phyloP scores from a whole-genome alignment of 2,797 vertebrate genomes.

The Schizothorax lantsangensis region DNA sequence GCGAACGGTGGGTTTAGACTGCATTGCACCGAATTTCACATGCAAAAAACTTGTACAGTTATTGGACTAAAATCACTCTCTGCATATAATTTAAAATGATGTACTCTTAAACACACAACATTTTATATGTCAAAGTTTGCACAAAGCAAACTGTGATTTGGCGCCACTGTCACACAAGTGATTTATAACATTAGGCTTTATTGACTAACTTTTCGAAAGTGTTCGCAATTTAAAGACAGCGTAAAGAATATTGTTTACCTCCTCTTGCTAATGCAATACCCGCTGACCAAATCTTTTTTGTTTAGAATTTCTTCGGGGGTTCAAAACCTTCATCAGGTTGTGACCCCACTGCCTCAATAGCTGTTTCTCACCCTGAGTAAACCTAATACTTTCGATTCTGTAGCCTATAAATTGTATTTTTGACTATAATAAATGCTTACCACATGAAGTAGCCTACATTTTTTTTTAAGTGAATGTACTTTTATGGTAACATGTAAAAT shows the following conservation, averaged over 20 bases:
- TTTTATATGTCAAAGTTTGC: background rate
- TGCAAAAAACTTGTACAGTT: background rate
- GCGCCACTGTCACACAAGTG: background rate
- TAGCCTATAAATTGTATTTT: background rate
- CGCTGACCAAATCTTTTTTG: background rate
- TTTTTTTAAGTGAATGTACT: background rate
- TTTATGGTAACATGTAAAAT: background rate
- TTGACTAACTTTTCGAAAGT: background rate
- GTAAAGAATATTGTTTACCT: background rate
- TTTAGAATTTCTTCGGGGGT: background rate
- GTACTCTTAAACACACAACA: background rate
- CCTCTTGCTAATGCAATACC: background rate
- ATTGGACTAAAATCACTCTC: background rate
- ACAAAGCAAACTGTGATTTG: background rate
- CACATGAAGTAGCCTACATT: background rate
- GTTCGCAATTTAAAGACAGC: too few relatives aligned
- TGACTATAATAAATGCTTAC: background rate
- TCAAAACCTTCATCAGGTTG: background rate
- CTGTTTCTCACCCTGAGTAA: background rate
- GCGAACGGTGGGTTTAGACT: slow-evolving; percentile 70
- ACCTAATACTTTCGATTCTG: background rate
- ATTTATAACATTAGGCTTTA: background rate
- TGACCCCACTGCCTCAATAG: background rate
- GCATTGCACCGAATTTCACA: slow-evolving; percentile 3
- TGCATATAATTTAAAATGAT: background rate